Evolutionary conservation across 2,888 invertebrate species (phyloP).

Genomic region (Andrena dorsata): DNA sequence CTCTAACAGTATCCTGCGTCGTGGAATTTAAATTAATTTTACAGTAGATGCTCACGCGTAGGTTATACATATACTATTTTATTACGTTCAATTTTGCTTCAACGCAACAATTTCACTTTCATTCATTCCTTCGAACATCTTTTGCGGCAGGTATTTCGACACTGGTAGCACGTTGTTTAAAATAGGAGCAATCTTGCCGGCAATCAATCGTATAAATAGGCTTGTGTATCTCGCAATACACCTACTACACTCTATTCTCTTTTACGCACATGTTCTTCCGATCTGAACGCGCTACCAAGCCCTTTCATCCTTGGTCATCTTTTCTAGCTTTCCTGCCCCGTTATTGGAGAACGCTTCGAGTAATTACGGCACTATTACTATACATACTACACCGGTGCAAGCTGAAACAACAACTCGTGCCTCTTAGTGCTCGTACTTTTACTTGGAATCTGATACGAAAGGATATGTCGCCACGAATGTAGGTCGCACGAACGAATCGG

Average conservation of each 20-base stretch:
- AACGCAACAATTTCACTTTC: background rate
- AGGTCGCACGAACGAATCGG: no score
- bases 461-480: no score
- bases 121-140: background rate
- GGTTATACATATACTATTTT: background rate
- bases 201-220: constrained; percentile 42
- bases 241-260: background rate
- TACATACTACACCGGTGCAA: no score
- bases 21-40: background rate
- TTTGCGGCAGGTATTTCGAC: background rate
- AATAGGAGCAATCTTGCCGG: constrained; percentile 30
- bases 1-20: background rate
- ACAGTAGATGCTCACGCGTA: background rate
- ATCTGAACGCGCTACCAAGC: background rate
- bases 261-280: background rate
- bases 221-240: background rate
- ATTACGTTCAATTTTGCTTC: background rate
- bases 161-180: background rate
- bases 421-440: background rate
- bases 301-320: background rate
- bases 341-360: background rate
- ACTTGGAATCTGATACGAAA: no score
- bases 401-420: constrained; percentile 1
- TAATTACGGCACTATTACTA: background rate
- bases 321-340: background rate